A percentile compares a stretch with the other conserved stretches of the same genome.
These are phyloP conservation scores for Aviceda subcristata DNA, from an alignment of 2,113 vertebrate genomes.

Conservation along the genomic window DNA sequence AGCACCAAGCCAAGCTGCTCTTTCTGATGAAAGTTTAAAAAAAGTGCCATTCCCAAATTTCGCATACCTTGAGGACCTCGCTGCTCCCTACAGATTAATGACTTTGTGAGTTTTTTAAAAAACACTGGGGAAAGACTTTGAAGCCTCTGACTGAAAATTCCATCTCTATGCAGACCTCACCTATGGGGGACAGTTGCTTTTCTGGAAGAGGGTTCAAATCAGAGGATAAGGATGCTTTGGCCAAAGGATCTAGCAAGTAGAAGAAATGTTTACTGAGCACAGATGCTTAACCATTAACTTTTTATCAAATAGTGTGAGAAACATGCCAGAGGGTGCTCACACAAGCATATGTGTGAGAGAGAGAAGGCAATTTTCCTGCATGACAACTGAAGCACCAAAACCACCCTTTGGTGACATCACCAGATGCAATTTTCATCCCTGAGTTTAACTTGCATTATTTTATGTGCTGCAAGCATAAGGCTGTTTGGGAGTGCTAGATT, in stretches of 20 bases:
- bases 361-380: neutral
- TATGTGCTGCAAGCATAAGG: neutral
- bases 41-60: rapidly evolving
- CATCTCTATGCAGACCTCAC: neutral
- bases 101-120: neutral
- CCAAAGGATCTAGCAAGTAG: neutral
- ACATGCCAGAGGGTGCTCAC: neutral
- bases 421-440: neutral
- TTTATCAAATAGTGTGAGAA: neutral
- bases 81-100: neutral
- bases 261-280: neutral
- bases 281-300: neutral
- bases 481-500: neutral
- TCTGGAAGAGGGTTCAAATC: neutral
- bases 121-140: neutral
- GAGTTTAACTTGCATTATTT: neutral
- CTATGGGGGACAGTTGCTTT: neutral
- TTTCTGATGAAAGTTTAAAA: neutral
- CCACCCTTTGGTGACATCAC: neutral
- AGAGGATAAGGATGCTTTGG: neutral
- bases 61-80: neutral
- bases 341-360: neutral
- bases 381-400: neutral
- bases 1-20: neutral
- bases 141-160: neutral